Evolutionary conservation across 2,888 invertebrate species (phyloP), one percentile per base, ranked within the genome.

Genomic region (Aricia artaxerxes): DNA sequence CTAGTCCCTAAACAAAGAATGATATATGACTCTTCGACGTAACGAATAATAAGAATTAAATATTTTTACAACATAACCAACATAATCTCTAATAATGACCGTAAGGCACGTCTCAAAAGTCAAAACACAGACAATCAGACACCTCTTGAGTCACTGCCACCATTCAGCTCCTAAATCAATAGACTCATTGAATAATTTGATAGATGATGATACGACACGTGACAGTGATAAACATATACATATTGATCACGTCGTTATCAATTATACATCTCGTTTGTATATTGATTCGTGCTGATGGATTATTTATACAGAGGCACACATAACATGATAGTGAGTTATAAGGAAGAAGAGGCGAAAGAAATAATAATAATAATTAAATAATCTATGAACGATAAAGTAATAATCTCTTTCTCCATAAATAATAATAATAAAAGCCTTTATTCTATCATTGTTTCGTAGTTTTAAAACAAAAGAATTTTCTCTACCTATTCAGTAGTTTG

Each of bases 161-260:
- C 69, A 38, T 69, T 69, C 35, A 69, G 35, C 11, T 35, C 24
- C 13, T 69, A 38, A 69, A 24, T 35, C 35, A 69, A 69, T 69
- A 31, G 64, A 69, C 35, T 69, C 69, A 69, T 35, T 69, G 35
- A 38, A 38, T 69, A 13, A 69, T 35, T 69, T 69, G 69, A 69
- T 69, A 16, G 35, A 69, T 69, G 69, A 69, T 38, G 35, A 13
- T 69, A 35, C 4, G 16, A 38, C 69, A 69, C 69, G 69, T 69
- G 69, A 69, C 35, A 69, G 16, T 69, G 35, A 35, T 69, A 69
- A 64, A 69, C 38, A 13, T 38, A 69, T 35, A 35, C 69, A 69
- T 69, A 69, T 69, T 38, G 69, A 69, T 35, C 64, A 69, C 69
- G 69, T 69, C 69, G 69, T 6, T 69, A 69, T 69, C 69, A 69